Percentiles rank a stretch among this genome's conserved stretches.
Evolutionary conservation across 2,113 vertebrate species (phyloP).

Genomic region (Cyanistes caeruleus): DNA sequence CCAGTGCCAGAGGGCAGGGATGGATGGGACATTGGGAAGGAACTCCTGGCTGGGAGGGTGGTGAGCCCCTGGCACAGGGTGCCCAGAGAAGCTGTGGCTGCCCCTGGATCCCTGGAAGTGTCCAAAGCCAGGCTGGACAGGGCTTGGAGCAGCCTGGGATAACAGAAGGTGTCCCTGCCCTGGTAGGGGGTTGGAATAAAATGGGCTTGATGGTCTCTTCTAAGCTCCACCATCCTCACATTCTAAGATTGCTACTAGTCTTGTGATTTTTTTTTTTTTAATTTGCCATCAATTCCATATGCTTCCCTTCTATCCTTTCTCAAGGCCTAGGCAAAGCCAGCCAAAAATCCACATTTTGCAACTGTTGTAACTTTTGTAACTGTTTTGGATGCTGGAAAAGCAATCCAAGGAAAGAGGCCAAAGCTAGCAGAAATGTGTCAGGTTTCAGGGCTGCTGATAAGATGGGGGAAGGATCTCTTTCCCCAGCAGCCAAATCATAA

Average conservation of each 20-base stretch:
- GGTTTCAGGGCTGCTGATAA: background rate
- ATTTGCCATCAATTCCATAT: background rate
- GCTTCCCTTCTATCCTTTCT: background rate
- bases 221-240: background rate
- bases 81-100: background rate
- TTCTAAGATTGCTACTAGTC: background rate
- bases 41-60: fast-evolving
- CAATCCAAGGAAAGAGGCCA: background rate
- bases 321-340: background rate
- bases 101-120: background rate
- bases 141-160: fast-evolving
- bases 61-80: fast-evolving
- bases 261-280: background rate
- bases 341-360: background rate
- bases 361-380: background rate
- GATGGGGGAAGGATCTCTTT: background rate
- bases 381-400: slow-evolving; percentile 2
- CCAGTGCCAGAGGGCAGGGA: background rate
- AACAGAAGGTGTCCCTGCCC: background rate
- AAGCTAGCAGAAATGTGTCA: background rate
- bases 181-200: fast-evolving
- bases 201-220: too few relatives aligned
- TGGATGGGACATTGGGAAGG: background rate
- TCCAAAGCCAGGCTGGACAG: fast-evolving
- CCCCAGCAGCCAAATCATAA: background rate